phyloP scores from a whole-genome alignment of 2,113 vertebrate species.

The Athene cunicularia region DNA sequence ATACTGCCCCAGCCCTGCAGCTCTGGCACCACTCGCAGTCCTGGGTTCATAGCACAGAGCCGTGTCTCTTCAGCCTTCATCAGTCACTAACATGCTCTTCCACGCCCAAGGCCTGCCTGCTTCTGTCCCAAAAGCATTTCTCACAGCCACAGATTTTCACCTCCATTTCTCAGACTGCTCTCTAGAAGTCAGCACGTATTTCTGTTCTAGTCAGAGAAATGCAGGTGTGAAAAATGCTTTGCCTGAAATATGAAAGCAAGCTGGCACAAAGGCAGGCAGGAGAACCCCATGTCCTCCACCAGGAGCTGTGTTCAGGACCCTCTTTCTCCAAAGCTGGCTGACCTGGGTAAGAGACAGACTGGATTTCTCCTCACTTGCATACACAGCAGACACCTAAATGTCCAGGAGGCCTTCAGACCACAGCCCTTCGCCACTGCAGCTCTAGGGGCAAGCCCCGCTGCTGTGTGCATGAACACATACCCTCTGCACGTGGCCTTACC shows the following conservation, averaged over 20 bases:
- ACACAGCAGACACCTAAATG: neutral
- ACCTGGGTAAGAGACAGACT: neutral
- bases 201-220: neutral
- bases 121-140: neutral
- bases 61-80: neutral
- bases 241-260: neutral
- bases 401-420: neutral
- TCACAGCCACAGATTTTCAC: neutral
- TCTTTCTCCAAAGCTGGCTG: neutral
- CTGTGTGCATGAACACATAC: neutral
- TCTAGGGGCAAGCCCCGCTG: neutral
- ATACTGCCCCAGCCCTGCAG: neutral
- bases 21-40: neutral
- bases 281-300: neutral
- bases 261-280: neutral
- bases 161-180: neutral
- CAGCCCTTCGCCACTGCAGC: neutral
- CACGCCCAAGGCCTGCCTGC: neutral
- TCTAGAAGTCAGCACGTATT: neutral
- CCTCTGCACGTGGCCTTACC: constrained; percentile 55
- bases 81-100: neutral
- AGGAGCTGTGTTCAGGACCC: neutral
- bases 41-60: neutral
- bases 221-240: neutral
- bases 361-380: neutral